Conservation (phyloP, 2,113 vertebrate genomes). For the Acanthochromis polyacanthus region DNA sequence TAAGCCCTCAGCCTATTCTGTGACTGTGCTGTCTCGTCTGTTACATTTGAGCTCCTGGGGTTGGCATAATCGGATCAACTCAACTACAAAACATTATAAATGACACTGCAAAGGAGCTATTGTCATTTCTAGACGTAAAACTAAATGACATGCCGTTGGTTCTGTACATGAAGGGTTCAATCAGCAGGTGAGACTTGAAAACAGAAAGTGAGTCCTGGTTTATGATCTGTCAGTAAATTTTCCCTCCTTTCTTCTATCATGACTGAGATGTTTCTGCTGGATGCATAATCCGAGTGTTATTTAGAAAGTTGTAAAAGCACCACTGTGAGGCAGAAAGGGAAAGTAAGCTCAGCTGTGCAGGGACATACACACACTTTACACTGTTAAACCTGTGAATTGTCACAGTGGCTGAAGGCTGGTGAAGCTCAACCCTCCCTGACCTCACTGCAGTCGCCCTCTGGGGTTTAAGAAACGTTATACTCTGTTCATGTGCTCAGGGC, state of each 20-base stretch:
- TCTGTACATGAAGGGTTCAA: neutral
- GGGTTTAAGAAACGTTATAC: conserved; percentile 46
- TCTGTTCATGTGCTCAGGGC: conserved; percentile 25
- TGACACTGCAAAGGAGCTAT: conserved; percentile 1
- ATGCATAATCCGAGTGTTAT: neutral
- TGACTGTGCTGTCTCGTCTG: neutral
- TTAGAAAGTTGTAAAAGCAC: no score
- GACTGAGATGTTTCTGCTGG: neutral
- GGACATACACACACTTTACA: neutral
- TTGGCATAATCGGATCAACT: neutral
- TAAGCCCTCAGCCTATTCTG: conserved; percentile 8
- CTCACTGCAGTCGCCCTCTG: conserved; percentile 28
- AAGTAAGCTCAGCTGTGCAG: no score
- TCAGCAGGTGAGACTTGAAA: neutral
- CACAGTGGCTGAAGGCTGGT: conserved; percentile 16
- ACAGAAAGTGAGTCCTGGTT: neutral
- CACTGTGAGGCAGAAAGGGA: no score
- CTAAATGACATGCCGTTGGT: neutral
- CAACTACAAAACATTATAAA: conserved; percentile 5
- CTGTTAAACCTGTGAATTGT: conserved; percentile 30
- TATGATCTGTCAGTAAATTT: no score
- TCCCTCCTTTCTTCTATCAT: neutral
- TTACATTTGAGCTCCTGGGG: neutral
- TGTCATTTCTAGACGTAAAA: neutral
- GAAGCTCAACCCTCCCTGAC: conserved; percentile 40